Base-by-base conservation (phyloP, 2,797 vertebrate genomes). In the Geotria australis region DNA sequence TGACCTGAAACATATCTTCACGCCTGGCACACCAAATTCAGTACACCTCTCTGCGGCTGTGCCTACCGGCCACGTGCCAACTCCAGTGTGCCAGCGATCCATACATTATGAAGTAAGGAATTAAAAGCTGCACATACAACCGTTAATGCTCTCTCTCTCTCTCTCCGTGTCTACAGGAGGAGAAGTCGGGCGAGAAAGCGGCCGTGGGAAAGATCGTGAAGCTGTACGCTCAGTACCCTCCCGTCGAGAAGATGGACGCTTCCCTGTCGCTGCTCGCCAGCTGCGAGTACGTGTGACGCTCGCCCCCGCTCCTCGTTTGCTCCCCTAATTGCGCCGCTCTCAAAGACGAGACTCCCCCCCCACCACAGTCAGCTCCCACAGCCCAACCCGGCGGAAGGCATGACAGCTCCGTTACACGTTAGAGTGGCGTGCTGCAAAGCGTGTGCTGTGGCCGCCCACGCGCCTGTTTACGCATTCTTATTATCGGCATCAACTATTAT, bases 181-280 rank as follows among this genome's bases (percentile, higher is more conserved):
- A 85, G 65, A 86, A 79, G 65, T 65, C 71, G 2, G 77, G 76
- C 38, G 79, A 83, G 68, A 95, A 83, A 64, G 76, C 70, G 1
- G 71, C 67, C 1, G 84, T 94, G 58, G 78, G 84, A 59, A 82
- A 71, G 68, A 82, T 78, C 45, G 74, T 98, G 9, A 86, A 84
- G 64, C 73, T 98, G 45, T 93, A 85, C 0, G 76, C 76, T 62
- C 83, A 94, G 69, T 59, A 85, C 58, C 91, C 88, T 59, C 79
- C 91, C n/a, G 74, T 98, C 63, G 86, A 94, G 66, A 94, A 77
- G 69, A 85, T 98, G 84, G 91, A 98, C 59, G 72, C 77, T 0
- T 79, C 83, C 53, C 76, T 98, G 13, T 80, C 79, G 10, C 72
- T 69, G 0, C 78, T 98, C 60, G 71, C 65, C 64, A 81, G 70